Conservation (phyloP, 2,888 invertebrate species). For the Drosophila seclusa region DNA sequence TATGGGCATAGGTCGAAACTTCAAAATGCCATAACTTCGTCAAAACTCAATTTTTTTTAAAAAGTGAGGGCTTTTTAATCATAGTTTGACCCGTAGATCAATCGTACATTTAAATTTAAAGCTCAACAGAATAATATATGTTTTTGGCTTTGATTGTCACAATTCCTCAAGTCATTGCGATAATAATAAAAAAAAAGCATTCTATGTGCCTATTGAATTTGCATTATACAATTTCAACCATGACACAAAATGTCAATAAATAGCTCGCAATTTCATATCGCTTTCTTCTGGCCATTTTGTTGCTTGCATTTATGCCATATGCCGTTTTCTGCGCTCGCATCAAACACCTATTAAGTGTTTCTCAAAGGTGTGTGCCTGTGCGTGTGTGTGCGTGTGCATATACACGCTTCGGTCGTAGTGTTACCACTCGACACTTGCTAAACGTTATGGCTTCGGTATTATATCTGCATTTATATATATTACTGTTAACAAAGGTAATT, state of each 20-base stretch:
- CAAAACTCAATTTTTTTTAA: no score
- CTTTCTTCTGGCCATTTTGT: constrained; percentile 9
- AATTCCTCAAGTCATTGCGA: constrained; percentile 31
- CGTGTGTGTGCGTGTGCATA: constrained; percentile 7
- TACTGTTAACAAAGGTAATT: constrained; percentile 66
- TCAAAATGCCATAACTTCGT: no score
- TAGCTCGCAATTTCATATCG: neutral
- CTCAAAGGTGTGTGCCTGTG: neutral
- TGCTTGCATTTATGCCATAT: constrained; percentile 7
- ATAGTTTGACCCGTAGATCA: no score
- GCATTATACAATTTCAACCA: constrained; percentile 25
- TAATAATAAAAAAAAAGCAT: constrained; percentile 8
- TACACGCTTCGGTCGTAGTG: neutral
- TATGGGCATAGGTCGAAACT: no score
- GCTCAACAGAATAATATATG: constrained; percentile 23
- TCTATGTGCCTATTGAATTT: constrained; percentile 21
- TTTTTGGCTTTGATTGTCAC: constrained; percentile 11
- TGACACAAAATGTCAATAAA: no score
- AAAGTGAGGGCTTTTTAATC: no score
- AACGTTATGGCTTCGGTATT: constrained; percentile 47
- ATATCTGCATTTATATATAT: constrained; percentile 58
- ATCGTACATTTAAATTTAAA: no score
- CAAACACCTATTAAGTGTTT: neutral
- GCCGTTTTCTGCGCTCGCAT: constrained; percentile 5
- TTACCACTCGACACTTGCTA: constrained; percentile 10